Conservation (phyloP, 2,888 invertebrate genomes). For the Torymus tubicola region DNA sequence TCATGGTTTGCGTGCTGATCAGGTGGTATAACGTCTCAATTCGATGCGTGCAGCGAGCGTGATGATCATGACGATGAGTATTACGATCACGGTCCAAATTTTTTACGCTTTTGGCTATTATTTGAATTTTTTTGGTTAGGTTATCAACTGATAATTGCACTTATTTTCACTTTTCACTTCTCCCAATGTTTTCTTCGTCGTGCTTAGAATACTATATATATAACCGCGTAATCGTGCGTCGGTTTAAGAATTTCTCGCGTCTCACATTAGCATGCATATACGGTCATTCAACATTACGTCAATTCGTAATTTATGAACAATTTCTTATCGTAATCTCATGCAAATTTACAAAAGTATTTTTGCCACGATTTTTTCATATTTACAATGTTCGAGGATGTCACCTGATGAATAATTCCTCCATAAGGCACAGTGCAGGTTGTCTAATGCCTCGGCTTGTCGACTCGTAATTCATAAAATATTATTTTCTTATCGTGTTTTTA, state of each 20-base stretch:
- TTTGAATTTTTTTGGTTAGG: too few species aligned
- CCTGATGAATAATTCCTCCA: constrained; percentile 19
- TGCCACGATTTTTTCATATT: not conserved
- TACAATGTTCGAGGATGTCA: constrained; percentile 3
- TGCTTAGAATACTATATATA: too few species aligned
- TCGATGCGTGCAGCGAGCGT: constrained; percentile 32
- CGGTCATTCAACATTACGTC: constrained; percentile 4
- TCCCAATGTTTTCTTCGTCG: too few species aligned
- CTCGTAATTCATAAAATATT: constrained; percentile 2
- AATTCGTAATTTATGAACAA: constrained; percentile 11
- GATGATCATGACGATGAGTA: not conserved
- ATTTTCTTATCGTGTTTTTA: not conserved
- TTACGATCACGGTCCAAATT: too few species aligned
- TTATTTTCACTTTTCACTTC: too few species aligned
- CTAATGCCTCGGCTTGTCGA: not conserved
- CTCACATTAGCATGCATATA: too few species aligned
- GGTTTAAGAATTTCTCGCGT: too few species aligned
- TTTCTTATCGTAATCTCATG: constrained; percentile 19
- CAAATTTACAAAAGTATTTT: constrained; percentile 4
- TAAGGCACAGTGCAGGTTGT: not conserved
- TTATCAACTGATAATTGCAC: too few species aligned
- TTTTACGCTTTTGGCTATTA: too few species aligned
- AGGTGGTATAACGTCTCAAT: constrained; percentile 42
- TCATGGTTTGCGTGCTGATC: constrained; percentile 8
- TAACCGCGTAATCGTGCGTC: too few species aligned